Percentiles rank a stretch among this genome's conserved stretches.
Conservation (phyloP, 2,113 vertebrate species). For the Aptenodytes patagonicus region DNA sequence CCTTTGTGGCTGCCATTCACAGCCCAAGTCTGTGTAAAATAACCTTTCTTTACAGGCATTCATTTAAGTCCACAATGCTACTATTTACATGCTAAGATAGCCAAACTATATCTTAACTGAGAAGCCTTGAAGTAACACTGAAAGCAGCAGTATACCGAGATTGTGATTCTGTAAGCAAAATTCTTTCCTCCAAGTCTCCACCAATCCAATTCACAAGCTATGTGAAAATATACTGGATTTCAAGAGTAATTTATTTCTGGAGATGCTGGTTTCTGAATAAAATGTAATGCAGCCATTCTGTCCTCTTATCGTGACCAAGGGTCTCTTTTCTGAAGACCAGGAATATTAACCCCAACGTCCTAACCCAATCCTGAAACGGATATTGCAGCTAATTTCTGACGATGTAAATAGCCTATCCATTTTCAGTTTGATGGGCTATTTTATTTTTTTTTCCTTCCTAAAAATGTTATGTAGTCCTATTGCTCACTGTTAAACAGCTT, state of each 20-base stretch:
- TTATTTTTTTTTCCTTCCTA: background rate
- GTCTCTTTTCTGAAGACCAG: background rate
- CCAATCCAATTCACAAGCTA: background rate
- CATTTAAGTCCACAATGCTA: background rate
- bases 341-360: background rate
- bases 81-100: background rate
- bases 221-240: background rate
- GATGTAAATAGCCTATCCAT: background rate
- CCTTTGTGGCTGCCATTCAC: background rate
- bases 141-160: fast-evolving
- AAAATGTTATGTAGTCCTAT: background rate
- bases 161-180: background rate
- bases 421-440: background rate
- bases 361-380: background rate
- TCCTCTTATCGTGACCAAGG: background rate
- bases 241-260: background rate
- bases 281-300: background rate
- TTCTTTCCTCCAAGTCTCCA: background rate
- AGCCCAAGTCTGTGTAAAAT: background rate
- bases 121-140: background rate
- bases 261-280: background rate
- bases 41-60: background rate
- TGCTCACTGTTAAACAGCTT: constrained; percentile 61
- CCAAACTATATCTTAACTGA: background rate
- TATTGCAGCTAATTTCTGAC: background rate